phyloP scores from a whole-genome alignment of 1,140 invertebrate genomes.

The Drosophila bifasciata region DNA sequence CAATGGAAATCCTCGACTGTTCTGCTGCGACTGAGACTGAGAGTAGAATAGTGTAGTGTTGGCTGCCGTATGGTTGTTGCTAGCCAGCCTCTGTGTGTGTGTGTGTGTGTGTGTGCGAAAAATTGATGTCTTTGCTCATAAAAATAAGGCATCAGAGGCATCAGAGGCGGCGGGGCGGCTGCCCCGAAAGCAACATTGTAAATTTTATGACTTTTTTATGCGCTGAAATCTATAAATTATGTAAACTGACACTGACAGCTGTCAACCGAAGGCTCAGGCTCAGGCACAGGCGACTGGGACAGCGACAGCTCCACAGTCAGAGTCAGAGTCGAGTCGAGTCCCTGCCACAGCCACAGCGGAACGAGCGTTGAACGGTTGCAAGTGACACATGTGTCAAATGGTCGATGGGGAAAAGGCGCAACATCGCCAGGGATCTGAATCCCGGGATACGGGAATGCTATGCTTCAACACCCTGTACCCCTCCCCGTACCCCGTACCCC shows the following conservation, averaged over 20 bases:
- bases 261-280: slow-evolving; percentile 66
- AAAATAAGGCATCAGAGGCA: slow-evolving; percentile 71
- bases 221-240: slow-evolving; percentile 82
- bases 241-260: slow-evolving; percentile 82
- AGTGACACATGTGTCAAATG: slow-evolving; percentile 82
- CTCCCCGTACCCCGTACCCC: background rate
- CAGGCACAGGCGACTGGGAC: too few relatives aligned
- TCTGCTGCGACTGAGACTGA: slow-evolving; percentile 39
- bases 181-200: slow-evolving; percentile 77
- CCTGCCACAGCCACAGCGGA: slow-evolving; percentile 1
- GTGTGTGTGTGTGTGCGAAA: slow-evolving; percentile 73
- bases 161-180: slow-evolving; percentile 28
- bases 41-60: slow-evolving; percentile 16
- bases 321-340: slow-evolving; percentile 21
- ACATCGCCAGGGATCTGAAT: slow-evolving; percentile 19
- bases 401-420: slow-evolving; percentile 59
- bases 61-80: slow-evolving; percentile 29
- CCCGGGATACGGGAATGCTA: slow-evolving; percentile 8
- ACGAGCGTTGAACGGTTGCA: slow-evolving; percentile 62
- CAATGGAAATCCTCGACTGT: slow-evolving; percentile 45
- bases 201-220: slow-evolving; percentile 83
- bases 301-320: slow-evolving; percentile 36
- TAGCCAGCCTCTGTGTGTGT: slow-evolving; percentile 33
- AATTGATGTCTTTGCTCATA: slow-evolving; percentile 80
- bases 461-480: slow-evolving; percentile 2